Percentiles rank a stretch among this genome's conserved stretches.
phyloP scores from a whole-genome alignment of 2,888 invertebrate species.

The Chymomyza fuscimana region DNA sequence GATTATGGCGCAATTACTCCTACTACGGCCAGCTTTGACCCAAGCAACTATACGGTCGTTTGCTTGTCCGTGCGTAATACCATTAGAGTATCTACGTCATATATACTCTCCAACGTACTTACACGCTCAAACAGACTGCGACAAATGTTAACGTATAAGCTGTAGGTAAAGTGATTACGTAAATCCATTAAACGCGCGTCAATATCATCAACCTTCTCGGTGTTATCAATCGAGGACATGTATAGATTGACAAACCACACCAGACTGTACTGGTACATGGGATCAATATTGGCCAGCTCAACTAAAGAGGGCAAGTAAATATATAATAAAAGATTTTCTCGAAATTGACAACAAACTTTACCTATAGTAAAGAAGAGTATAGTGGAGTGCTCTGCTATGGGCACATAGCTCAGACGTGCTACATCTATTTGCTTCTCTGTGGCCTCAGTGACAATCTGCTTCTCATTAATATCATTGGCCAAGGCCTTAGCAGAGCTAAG shows the following conservation, averaged over 20 bases:
- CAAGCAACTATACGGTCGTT: neutral
- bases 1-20: constrained; percentile 61
- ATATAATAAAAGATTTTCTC: neutral
- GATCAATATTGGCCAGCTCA: constrained; percentile 94
- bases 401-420: constrained; percentile 91
- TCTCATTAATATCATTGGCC: constrained; percentile 94
- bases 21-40: constrained; percentile 15
- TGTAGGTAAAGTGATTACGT: constrained; percentile 91
- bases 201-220: constrained; percentile 91
- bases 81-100: neutral
- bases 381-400: constrained; percentile 93
- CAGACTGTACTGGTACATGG: constrained; percentile 98
- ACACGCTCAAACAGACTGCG: constrained; percentile 96
- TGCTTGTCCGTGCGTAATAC: neutral
- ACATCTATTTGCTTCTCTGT: constrained; percentile 94
- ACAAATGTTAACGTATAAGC: constrained; percentile 93
- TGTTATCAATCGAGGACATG: constrained; percentile 91
- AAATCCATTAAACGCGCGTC: constrained; percentile 87
- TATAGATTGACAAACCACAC: constrained; percentile 96
- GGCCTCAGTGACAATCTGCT: constrained; percentile 92
- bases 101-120: constrained; percentile 47
- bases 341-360: constrained; percentile 66
- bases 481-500: constrained; percentile 93
- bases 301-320: constrained; percentile 80
- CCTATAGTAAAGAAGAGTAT: constrained; percentile 95